Base-by-base conservation (phyloP, 2,888 invertebrate species). In the Azorinus chamasolen region DNA sequence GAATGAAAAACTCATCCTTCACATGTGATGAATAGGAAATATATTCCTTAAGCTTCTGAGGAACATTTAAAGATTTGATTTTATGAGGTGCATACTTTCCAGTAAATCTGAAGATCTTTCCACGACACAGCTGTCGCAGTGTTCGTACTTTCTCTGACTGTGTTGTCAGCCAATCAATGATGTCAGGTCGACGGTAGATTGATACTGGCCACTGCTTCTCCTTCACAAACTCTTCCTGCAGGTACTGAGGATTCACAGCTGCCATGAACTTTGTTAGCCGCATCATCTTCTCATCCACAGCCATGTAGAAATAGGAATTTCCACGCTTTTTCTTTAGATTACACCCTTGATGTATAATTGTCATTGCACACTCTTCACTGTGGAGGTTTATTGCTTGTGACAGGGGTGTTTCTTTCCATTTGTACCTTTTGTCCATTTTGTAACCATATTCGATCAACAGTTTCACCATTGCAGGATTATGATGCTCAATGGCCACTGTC, bases 401-500 rank as follows among this genome's bases (percentile, higher is more conserved):
- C 18, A 92, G 75, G 0, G 91, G 91, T 0, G 90, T 89, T 61
- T 91, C 91, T 25, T 86, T 87, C 88, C 89, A 89, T 61, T 83
- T 85, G 65, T 87, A 91, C 27, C 76, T 73, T 63, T 85, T 85
- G 79, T 91, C 86, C 62, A 90, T 81, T 63, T 87, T 86, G 59
- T 91, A 91, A 1, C 91, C 92, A 73, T 83, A 87, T 50, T 87
- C 83, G n/a, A 90, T 76, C 27, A 92, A 84, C 10, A 88, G 73
- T 66, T 79, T 83, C 4, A 84, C 86, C 89, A 91, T 89, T 20
- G 86, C 85, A 8, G 91, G 81, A 51, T 89, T 89, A 66, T 89
- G 83, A 48, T 89, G 88, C 50, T 87, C 87, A 22, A 92, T 87
- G n/a, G 91, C 91, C 1, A 91, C 80, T 0, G 90, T 85, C 89